A percentile compares a stretch with the other conserved stretches of the same genome.
Conservation (phyloP, 2,113 vertebrate species). For the Macrotis lagotis region DNA sequence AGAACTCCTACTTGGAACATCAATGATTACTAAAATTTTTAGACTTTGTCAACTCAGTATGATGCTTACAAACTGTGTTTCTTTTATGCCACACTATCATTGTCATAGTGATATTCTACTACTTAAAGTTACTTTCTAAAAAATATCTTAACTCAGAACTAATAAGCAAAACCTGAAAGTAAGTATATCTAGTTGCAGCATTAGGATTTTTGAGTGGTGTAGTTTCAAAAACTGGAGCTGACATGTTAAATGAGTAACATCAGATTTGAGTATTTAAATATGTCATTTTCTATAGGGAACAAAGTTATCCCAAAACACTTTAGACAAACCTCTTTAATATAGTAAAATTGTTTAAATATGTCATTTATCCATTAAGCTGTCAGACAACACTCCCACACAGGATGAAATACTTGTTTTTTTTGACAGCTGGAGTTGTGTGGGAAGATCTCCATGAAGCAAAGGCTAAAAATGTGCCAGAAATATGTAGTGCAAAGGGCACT, state of each 20-base stretch:
- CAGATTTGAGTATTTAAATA: constrained; percentile 49
- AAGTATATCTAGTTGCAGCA: not conserved
- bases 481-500: not conserved
- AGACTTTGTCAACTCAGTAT: not conserved
- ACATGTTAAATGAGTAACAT: constrained; percentile 42
- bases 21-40: not conserved
- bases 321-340: constrained; percentile 59
- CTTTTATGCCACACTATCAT: not conserved
- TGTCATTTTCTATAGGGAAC: constrained; percentile 52
- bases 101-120: too few relatives aligned
- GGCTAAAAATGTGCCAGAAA: constrained; percentile 25
- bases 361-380: constrained; percentile 72
- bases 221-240: constrained; percentile 48
- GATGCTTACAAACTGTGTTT: not conserved
- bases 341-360: constrained; percentile 72
- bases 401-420: constrained; percentile 31
- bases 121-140: not conserved
- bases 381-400: constrained; percentile 35
- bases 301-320: constrained; percentile 50
- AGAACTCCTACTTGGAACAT: not conserved
- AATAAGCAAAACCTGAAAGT: constrained; percentile 1
- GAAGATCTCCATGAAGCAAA: constrained; percentile 20
- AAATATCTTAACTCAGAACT: not conserved
- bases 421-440: not conserved
- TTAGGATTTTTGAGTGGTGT: not conserved